Evolutionary conservation across 1,140 invertebrate species (phyloP).

Genomic region (Dreissena rostriformis): DNA sequence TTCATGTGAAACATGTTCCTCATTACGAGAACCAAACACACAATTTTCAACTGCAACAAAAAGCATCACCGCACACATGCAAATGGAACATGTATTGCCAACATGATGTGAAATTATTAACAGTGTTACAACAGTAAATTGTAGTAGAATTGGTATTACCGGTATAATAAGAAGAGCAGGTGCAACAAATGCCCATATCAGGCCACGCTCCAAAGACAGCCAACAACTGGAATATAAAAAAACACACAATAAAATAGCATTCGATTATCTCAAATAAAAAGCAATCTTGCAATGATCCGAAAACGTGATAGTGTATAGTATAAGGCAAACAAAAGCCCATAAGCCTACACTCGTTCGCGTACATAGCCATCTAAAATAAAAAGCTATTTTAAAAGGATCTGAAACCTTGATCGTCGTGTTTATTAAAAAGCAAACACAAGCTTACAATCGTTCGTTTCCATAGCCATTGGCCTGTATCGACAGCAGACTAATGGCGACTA

Average conservation of each 20-base stretch:
- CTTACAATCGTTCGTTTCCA: slow-evolving; percentile 28
- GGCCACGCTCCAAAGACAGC: slow-evolving; percentile 61
- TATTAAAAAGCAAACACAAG: no score
- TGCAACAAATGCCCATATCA: slow-evolving; percentile 69
- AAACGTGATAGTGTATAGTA: no score
- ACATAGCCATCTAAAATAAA: no score
- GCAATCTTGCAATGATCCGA: no score
- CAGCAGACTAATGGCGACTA: slow-evolving; percentile 1
- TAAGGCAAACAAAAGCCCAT: no score
- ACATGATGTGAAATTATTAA: background rate
- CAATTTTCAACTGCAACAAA: slow-evolving; percentile 63
- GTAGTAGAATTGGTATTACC: slow-evolving; percentile 48
- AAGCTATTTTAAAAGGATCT: no score
- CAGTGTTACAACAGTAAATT: background rate
- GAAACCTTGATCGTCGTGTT: no score
- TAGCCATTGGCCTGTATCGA: slow-evolving; percentile 1
- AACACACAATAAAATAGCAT: no score
- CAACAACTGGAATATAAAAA: slow-evolving; percentile 64
- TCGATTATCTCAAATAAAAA: no score
- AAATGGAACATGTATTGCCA: background rate
- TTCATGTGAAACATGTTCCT: slow-evolving; percentile 20
- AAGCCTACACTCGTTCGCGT: no score
- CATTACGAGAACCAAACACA: slow-evolving; percentile 61
- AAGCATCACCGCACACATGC: background rate
- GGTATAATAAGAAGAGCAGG: slow-evolving; percentile 67